phyloP scores from a whole-genome alignment of 2,888 invertebrate species.

The Lomographa bimaculata region DNA sequence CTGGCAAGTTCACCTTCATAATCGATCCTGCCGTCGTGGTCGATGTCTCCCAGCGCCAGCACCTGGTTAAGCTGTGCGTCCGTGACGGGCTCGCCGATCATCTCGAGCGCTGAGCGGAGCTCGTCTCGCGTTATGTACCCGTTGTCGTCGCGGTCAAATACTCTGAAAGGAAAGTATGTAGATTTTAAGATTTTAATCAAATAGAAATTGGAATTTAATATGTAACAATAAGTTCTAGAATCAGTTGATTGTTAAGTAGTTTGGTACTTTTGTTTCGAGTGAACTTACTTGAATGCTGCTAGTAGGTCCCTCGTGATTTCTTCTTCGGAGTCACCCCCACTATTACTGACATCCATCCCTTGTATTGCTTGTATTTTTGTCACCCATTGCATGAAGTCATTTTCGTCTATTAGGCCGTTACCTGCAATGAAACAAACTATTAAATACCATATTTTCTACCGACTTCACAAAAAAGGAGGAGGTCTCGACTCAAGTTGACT shows the following conservation, averaged over 20 bases:
- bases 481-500: too few relatives aligned
- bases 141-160: constrained; percentile 95
- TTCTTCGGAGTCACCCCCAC: constrained; percentile 83
- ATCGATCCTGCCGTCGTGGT: constrained; percentile 91
- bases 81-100: constrained; percentile 91
- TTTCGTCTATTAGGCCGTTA: constrained; percentile 89
- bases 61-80: constrained; percentile 90
- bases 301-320: constrained; percentile 90
- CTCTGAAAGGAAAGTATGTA: constrained; percentile 69
- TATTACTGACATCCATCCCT: constrained; percentile 81
- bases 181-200: too few relatives aligned
- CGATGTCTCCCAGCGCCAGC: constrained; percentile 89
- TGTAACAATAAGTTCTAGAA: too few relatives aligned
- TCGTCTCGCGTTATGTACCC: constrained; percentile 94
- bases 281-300: constrained; percentile 89
- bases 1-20: constrained; percentile 93
- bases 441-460: too few relatives aligned
- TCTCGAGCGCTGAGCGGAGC: constrained; percentile 90
- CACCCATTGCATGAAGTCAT: constrained; percentile 91
- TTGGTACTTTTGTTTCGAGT: too few relatives aligned
- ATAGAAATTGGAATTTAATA: too few relatives aligned
- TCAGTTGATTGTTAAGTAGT: too few relatives aligned
- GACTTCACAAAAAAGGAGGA: too few relatives aligned
- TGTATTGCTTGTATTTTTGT: constrained; percentile 88
- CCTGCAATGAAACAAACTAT: constrained; percentile 72